Conservation (phyloP, 2,888 invertebrate genomes). For the Shargacucullia verbasci region DNA sequence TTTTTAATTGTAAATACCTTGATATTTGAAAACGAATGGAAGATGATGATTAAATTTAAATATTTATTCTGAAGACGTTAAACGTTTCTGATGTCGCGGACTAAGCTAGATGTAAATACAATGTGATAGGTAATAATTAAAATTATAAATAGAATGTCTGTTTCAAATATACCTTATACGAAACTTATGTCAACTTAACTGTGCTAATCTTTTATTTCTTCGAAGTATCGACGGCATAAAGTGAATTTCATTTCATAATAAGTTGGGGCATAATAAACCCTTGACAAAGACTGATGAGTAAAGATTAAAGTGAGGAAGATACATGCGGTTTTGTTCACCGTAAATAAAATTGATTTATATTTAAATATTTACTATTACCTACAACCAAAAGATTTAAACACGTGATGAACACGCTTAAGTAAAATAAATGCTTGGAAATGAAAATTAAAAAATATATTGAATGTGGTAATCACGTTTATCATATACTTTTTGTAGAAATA, state of each 20-base stretch:
- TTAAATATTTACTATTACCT: too few relatives aligned
- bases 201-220: conserved; percentile 47
- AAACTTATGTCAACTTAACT: conserved; percentile 26
- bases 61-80: conserved; percentile 33
- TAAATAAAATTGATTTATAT: conserved; percentile 52
- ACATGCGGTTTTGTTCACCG: conserved; percentile 52
- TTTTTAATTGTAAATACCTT: conserved; percentile 20
- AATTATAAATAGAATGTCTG: conserved; percentile 27
- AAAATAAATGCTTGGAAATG: too few relatives aligned
- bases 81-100: conserved; percentile 46
- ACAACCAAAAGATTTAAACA: too few relatives aligned
- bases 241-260: conserved; percentile 54
- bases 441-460: too few relatives aligned
- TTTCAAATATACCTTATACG: conserved; percentile 34
- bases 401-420: too few relatives aligned
- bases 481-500: too few relatives aligned
- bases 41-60: conserved; percentile 6
- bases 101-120: conserved; percentile 55
- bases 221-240: conserved; percentile 39
- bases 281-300: conserved; percentile 82
- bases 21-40: not conserved
- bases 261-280: conserved; percentile 69
- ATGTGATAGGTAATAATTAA: conserved; percentile 54
- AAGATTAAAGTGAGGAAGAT: conserved; percentile 56
- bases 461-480: too few relatives aligned